phyloP scores from a whole-genome alignment of 2,888 invertebrate genomes.

The Diaperis boleti region DNA sequence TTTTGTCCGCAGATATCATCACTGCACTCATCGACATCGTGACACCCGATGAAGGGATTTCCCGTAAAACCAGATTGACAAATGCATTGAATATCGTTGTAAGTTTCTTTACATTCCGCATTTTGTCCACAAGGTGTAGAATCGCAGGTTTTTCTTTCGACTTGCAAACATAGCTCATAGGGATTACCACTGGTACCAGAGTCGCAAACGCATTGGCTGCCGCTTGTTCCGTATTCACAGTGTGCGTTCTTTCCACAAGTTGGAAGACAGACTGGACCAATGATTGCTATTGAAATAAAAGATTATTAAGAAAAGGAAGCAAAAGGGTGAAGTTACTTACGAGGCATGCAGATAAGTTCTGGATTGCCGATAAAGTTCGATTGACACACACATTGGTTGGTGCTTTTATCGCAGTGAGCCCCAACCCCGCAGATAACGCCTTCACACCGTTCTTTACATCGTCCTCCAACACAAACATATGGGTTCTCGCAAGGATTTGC shows the following conservation, averaged over 20 bases:
- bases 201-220: conserved; percentile 86
- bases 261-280: conserved; percentile 84
- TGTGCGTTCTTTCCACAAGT: conserved; percentile 86
- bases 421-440: conserved; percentile 90
- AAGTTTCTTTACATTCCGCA: conserved; percentile 83
- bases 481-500: conserved; percentile 82
- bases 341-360: conserved; percentile 90
- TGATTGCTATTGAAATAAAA: conserved; percentile 75
- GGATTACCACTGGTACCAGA: conserved; percentile 89
- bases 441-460: conserved; percentile 91
- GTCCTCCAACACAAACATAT: conserved; percentile 85
- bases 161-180: conserved; percentile 82
- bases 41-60: conserved; percentile 86
- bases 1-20: conserved; percentile 85
- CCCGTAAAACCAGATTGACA: conserved; percentile 88
- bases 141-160: conserved; percentile 79
- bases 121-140: conserved; percentile 81
- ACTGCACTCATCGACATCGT: conserved; percentile 86
- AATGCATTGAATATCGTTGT: conserved; percentile 81
- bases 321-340: conserved; percentile 74
- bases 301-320: conserved; percentile 36
- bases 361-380: conserved; percentile 91
- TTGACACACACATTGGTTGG: conserved; percentile 88
- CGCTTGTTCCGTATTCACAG: conserved; percentile 82
- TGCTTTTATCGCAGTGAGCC: conserved; percentile 83